Evolutionary conservation across 1,140 invertebrate genomes (phyloP).

Genomic region (Lordiphosa mommai): DNA sequence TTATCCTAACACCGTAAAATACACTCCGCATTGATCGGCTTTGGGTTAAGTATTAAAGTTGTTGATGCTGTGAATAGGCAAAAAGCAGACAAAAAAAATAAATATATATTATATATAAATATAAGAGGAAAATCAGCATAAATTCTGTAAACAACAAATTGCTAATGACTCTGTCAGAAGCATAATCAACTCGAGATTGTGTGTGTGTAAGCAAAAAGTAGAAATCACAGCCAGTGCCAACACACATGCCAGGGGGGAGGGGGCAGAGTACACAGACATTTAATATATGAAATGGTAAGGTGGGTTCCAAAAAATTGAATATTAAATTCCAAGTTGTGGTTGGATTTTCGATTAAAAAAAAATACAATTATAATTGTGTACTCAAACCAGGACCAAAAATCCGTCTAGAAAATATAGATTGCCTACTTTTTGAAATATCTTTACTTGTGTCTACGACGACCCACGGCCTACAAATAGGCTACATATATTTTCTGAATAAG

Average conservation of each 20-base stretch:
- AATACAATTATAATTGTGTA: too few species aligned
- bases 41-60: slow-evolving; percentile 17
- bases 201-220: slow-evolving; percentile 19
- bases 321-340: too few species aligned
- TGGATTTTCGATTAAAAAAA: too few species aligned
- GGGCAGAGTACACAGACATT: slow-evolving; percentile 7
- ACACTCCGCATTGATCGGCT: slow-evolving; percentile 37
- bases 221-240: slow-evolving; percentile 17
- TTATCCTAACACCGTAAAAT: slow-evolving; percentile 32
- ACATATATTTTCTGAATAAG: too few species aligned
- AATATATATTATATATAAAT: neutral
- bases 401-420: too few species aligned
- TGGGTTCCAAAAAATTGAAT: neutral
- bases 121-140: slow-evolving; percentile 39
- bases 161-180: slow-evolving; percentile 48
- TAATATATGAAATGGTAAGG: slow-evolving; percentile 7
- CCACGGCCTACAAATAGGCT: too few species aligned
- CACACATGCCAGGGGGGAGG: neutral
- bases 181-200: slow-evolving; percentile 29
- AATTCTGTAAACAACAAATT: slow-evolving; percentile 34
- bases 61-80: slow-evolving; percentile 13
- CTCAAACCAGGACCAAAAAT: too few species aligned
- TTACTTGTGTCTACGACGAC: too few species aligned
- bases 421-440: too few species aligned
- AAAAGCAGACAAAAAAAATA: neutral